These are phyloP conservation scores for Acanthosoma haemorrhoidale DNA, from an alignment of 2,888 invertebrate species.

Conservation along the genomic window DNA sequence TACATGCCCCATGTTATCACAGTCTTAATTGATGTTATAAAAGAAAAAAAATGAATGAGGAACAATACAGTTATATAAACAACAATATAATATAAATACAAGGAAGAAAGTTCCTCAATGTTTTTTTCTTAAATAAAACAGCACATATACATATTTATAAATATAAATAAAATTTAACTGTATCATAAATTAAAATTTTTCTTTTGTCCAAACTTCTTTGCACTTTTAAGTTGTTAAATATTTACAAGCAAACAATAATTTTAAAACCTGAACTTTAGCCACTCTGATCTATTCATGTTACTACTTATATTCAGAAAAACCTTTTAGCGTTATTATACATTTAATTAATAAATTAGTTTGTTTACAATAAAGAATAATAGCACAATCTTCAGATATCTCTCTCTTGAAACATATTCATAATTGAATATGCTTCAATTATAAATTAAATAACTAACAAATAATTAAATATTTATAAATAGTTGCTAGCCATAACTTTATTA, in stretches of 20 bases:
- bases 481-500: conserved; percentile 39
- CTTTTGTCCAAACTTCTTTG: not conserved
- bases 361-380: not conserved
- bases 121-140: not conserved
- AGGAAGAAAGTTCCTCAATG: not conserved
- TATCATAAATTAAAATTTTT: not conserved
- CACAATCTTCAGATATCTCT: not conserved
- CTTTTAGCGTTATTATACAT: not conserved
- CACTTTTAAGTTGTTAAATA: not conserved
- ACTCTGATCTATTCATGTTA: not conserved
- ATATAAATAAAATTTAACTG: not conserved
- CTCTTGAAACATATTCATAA: not conserved
- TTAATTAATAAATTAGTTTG: not conserved
- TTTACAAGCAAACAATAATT: not conserved
- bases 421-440: not conserved
- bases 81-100: not conserved
- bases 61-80: not conserved
- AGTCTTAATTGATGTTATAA: not conserved
- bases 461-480: conserved; percentile 37
- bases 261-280: not conserved
- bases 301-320: not conserved
- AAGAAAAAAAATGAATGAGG: conserved; percentile 3
- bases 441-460: not conserved
- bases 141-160: not conserved
- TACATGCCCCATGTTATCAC: not conserved